Evolutionary conservation across 2,113 vertebrate genomes (phyloP).

Genomic region (Todiramphus saurophagus): DNA sequence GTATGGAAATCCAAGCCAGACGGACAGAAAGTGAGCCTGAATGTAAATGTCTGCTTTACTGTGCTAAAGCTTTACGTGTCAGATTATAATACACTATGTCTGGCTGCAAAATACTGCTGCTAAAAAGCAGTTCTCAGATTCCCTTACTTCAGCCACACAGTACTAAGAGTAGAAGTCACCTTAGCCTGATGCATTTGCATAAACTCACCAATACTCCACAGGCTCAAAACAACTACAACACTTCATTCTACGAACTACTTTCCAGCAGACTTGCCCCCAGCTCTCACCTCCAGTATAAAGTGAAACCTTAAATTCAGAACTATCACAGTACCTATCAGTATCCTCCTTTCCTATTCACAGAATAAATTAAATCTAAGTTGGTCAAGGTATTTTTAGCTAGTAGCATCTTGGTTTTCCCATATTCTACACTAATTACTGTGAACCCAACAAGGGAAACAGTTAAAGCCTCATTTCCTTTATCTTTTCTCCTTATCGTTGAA

Average conservation of each 20-base stretch:
- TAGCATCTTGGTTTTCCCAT: background rate
- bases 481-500: background rate
- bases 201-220: background rate
- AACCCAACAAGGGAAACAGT: background rate
- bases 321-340: background rate
- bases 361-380: constrained; percentile 13
- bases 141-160: background rate
- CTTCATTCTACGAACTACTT: background rate
- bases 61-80: background rate
- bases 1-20: background rate
- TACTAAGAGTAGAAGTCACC: background rate
- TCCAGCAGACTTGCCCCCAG: background rate
- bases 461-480: background rate
- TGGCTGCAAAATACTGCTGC: background rate
- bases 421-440: background rate
- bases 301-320: background rate
- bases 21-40: background rate
- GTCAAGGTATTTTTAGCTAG: background rate
- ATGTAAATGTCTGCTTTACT: background rate
- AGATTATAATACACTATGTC: background rate
- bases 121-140: background rate
- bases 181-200: background rate
- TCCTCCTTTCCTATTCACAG: background rate
- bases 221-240: background rate
- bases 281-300: background rate